phyloP scores from a whole-genome alignment of 2,113 vertebrate genomes.

The Barnardius zonarius region DNA sequence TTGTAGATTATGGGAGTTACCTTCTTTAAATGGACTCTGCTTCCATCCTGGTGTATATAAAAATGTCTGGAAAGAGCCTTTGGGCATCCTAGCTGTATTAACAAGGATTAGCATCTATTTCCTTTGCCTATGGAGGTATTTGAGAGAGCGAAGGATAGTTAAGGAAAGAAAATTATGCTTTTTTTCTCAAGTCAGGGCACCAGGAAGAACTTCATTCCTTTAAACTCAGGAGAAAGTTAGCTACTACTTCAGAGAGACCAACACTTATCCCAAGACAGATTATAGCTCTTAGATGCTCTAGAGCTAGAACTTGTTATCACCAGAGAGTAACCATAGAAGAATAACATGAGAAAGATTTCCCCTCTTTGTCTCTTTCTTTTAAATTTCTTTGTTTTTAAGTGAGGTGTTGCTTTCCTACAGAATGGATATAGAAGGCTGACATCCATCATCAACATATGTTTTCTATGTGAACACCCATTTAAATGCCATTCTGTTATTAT shows the following conservation, averaged over 20 bases:
- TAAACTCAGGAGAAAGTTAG: background rate
- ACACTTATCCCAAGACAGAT: background rate
- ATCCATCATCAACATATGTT: background rate
- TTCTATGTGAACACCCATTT: background rate
- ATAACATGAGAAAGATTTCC: background rate
- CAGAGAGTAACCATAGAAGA: background rate
- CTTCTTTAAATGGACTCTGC: background rate
- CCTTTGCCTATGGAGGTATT: slow-evolving; percentile 31
- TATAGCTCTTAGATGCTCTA: background rate
- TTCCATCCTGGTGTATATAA: background rate
- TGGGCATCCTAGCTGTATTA: background rate
- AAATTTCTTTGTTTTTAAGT: background rate
- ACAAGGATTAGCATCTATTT: slow-evolving; percentile 10
- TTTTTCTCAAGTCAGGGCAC: background rate
- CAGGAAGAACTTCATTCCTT: background rate
- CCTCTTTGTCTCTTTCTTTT: background rate
- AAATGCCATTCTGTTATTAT: background rate
- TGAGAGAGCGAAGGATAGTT: background rate
- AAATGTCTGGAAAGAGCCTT: background rate
- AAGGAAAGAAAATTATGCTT: background rate
- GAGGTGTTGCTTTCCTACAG: background rate
- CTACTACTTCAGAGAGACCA: background rate
- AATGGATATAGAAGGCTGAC: background rate
- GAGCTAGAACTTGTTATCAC: background rate
- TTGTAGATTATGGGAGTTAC: background rate